These are phyloP conservation scores for Eubasilissa splendida DNA, from an alignment of 2,888 invertebrate species.

Conservation along the genomic window DNA sequence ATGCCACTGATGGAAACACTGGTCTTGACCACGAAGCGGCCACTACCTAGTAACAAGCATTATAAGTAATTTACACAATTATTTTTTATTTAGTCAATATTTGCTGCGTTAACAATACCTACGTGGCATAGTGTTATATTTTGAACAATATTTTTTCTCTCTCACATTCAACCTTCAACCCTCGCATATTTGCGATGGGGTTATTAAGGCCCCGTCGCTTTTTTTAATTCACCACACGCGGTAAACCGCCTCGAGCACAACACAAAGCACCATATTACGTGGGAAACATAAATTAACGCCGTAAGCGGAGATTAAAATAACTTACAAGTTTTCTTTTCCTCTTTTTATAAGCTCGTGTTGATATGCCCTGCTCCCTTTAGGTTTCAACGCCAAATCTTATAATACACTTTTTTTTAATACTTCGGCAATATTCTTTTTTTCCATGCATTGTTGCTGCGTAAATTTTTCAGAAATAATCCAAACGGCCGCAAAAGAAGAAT, in stretches of 20 bases:
- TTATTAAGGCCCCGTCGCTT: slow-evolving; percentile 1
- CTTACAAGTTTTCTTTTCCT: slow-evolving; percentile 3
- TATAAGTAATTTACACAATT: too few relatives aligned
- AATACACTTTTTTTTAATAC: not conserved
- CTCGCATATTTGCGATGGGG: not conserved
- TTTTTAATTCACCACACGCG: slow-evolving; percentile 18
- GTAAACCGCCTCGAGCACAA: slow-evolving; percentile 20
- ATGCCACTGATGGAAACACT: too few relatives aligned
- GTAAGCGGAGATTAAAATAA: slow-evolving; percentile 20
- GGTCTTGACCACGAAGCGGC: too few relatives aligned
- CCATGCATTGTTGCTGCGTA: too few relatives aligned
- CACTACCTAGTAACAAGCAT: too few relatives aligned
- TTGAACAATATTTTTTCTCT: too few relatives aligned
- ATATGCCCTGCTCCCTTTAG: not conserved
- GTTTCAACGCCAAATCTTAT: slow-evolving; percentile 9
- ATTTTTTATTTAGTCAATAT: too few relatives aligned
- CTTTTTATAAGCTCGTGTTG: slow-evolving; percentile 7
- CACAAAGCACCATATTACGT: slow-evolving; percentile 31
- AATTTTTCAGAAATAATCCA: too few relatives aligned
- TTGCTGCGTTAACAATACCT: too few relatives aligned
- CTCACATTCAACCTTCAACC: not conserved
- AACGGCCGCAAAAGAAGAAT: too few relatives aligned
- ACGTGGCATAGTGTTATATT: too few relatives aligned
- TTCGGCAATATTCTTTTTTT: not conserved
- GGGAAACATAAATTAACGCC: slow-evolving; percentile 47